Evolutionary conservation across 2,888 invertebrate genomes (phyloP), one percentile per base, ranked within the genome.

Genomic region (Rhorus exstirpatorius): DNA sequence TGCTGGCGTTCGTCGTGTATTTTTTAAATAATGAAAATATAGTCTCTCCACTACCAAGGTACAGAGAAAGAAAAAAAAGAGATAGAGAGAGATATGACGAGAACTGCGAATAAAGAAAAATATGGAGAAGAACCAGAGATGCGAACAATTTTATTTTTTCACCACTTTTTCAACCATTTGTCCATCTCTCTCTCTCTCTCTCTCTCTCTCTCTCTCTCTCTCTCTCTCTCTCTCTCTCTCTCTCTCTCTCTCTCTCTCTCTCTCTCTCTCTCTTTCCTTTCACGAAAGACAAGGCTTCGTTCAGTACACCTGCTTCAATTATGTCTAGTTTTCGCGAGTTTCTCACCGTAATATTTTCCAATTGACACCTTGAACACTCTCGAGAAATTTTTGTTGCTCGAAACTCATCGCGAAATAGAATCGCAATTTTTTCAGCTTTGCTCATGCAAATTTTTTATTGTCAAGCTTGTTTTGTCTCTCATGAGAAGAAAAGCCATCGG

Each of bases 81-180:
- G 51, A 26, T 24, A 38, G 21, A 21, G 38, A 53, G 38, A 51
- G n/a, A 46, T 19, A n/a, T 38, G 14, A 46, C n/a, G 10, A 35
- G 41, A 51, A 14, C 24, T 3, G n/a, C 7, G 8, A 46, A 46
- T 35, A 4, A 58, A 58, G 35, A 46, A 41, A 61, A 41, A 61
- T 35, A 58, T 10, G 61, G 24, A 44, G 35, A 38, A 63, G 17
- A 41, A 46, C 26, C 31, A 53, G 53, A 31, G 17, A 21, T n/a
- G 31, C 41, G 63, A 70, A 17, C 41, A 24, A 55, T 63, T 70
- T 55, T 65, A 75, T 70, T 76, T 65, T 76, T 49, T 65, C 70
- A 63, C 14, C 55, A 61, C 53, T 74, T 67, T 68, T 38, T 41
- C 6, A 51, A 49, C 49, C 53, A 53, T 79, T 79, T 68, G 46